Evolutionary conservation across 37 sponge, comb jelly and placozoan species (phyloP).

Genomic region (Halisarca cf. caerulea): DNA sequence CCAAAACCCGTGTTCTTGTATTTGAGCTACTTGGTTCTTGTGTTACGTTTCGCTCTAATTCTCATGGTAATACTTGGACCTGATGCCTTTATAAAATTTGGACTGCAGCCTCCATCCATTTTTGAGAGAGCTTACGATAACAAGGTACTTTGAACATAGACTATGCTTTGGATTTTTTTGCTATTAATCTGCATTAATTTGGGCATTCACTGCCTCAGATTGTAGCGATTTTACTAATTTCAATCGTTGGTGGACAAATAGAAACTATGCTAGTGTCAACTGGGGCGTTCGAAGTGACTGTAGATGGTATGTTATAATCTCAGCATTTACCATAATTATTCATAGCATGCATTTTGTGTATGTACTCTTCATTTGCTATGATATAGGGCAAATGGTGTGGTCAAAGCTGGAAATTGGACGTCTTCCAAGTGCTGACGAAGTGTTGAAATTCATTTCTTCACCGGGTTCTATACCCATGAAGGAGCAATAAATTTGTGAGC

Average conservation of each 20-base stretch:
- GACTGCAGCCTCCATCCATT: neutral
- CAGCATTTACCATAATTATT: neutral
- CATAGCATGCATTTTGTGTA: neutral
- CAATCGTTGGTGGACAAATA: neutral
- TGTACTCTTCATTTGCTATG: neutral
- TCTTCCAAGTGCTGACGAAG: neutral
- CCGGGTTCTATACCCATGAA: too few relatives aligned
- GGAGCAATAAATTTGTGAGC: too few relatives aligned
- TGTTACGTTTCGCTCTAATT: neutral
- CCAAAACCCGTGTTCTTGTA: neutral
- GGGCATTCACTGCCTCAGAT: neutral
- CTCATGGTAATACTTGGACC: neutral
- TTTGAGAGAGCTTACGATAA: slow-evolving; percentile 8
- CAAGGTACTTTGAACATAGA: neutral
- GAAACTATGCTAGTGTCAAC: neutral
- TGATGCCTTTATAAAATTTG: neutral
- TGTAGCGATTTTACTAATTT: neutral
- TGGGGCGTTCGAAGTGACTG: neutral
- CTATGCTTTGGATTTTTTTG: neutral
- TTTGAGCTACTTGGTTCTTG: neutral
- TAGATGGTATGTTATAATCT: neutral
- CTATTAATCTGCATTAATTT: neutral
- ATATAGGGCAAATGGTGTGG: neutral
- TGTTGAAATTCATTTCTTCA: too few relatives aligned
- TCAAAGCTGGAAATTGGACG: neutral